A percentile compares a stretch with the other conserved stretches of the same genome.
Evolutionary conservation across 2,113 vertebrate genomes (phyloP).

Genomic region (Scolopax mira): DNA sequence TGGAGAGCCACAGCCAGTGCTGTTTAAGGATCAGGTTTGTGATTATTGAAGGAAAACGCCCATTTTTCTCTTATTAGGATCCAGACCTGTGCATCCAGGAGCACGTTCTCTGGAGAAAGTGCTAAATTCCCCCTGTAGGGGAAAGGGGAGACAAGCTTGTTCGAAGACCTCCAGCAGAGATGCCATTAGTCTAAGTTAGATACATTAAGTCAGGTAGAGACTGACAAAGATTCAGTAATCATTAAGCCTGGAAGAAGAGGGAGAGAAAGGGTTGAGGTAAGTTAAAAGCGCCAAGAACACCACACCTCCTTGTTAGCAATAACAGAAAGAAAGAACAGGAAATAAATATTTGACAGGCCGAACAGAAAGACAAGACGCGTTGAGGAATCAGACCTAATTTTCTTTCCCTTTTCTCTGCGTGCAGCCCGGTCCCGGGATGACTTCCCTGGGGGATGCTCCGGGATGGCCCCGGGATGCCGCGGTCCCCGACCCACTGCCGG

Average conservation of each 20-base stretch:
- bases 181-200: not conserved
- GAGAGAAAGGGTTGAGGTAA: not conserved
- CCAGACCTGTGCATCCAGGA: not conserved
- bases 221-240: not conserved
- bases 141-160: not conserved
- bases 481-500: not conserved
- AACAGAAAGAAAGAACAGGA: not conserved
- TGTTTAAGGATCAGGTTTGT: not conserved
- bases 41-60: not conserved
- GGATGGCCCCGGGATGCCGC: no score
- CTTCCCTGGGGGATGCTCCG: fast-evolving
- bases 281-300: not conserved
- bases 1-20: not conserved
- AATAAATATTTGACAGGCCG: no score
- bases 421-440: not conserved
- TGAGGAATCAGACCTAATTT: not conserved
- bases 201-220: not conserved
- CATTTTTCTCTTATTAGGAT: not conserved
- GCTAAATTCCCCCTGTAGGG: not conserved
- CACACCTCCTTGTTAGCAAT: fast-evolving
- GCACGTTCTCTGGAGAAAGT: not conserved
- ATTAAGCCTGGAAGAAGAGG: not conserved
- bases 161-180: not conserved
- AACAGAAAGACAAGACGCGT: not conserved
- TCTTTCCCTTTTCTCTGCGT: not conserved